Percentiles rank a stretch among this genome's conserved stretches.
These are phyloP conservation scores for Lysandra bellargus DNA, from an alignment of 2,888 invertebrate genomes.

Conservation along the genomic window DNA sequence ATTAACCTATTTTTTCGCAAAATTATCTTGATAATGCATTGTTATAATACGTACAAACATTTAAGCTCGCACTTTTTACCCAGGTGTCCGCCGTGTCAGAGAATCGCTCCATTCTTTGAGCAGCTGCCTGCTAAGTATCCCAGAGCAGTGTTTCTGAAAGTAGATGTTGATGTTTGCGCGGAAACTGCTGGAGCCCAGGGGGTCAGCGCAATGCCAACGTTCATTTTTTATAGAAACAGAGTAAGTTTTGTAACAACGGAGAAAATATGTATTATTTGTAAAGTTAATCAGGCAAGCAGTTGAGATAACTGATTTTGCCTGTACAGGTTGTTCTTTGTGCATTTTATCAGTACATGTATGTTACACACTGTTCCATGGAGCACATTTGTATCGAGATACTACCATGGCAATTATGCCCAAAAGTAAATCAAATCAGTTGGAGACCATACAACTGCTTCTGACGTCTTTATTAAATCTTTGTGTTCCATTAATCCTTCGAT, in stretches of 20 bases:
- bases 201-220: constrained; percentile 98
- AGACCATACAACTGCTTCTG: no score
- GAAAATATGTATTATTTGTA: background rate
- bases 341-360: no score
- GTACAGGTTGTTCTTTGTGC: no score
- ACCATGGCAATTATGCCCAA: no score
- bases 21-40: constrained; percentile 41
- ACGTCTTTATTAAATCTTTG: no score
- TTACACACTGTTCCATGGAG: no score
- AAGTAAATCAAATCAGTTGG: no score
- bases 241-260: constrained; percentile 55
- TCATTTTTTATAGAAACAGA: constrained; percentile 94
- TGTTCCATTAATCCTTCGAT: no score
- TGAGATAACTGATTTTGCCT: no score
- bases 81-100: constrained; percentile 98
- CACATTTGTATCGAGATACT: no score
- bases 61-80: constrained; percentile 35
- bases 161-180: constrained; percentile 96
- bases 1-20: constrained; percentile 54
- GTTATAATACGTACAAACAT: background rate
- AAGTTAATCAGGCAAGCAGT: no score
- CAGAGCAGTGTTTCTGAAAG: constrained; percentile 94
- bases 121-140: constrained; percentile 93
- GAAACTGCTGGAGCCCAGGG: constrained; percentile 93
- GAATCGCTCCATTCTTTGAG: constrained; percentile 95